Percentiles rank a stretch among this genome's conserved stretches.
Conservation (phyloP, 2,113 vertebrate species). For the Phodopus roborovskii region DNA sequence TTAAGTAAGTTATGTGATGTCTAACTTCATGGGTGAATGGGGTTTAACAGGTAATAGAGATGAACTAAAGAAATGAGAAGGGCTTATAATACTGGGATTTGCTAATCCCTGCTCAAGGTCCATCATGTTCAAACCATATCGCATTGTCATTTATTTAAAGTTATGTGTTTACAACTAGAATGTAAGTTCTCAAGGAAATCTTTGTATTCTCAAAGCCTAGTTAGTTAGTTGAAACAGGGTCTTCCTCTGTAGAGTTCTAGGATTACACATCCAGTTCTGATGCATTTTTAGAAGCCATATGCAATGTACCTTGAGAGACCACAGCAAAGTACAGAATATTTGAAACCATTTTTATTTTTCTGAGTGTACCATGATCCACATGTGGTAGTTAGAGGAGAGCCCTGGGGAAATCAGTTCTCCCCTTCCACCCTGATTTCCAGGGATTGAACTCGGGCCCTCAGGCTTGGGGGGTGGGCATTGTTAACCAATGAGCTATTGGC, state of each 20-base stretch:
- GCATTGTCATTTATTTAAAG: background rate
- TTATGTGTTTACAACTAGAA: background rate
- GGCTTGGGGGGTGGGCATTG: background rate
- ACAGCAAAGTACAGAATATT: background rate
- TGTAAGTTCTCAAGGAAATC: background rate
- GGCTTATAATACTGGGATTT: background rate
- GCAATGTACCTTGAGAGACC: background rate
- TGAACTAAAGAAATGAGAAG: background rate
- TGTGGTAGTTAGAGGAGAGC: background rate
- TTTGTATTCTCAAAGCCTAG: background rate
- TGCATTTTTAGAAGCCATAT: background rate
- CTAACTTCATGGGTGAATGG: background rate
- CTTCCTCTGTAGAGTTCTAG: background rate
- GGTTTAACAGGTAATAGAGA: background rate
- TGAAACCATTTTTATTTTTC: background rate
- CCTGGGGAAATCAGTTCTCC: background rate
- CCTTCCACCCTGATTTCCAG: background rate
- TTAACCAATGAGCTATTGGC: background rate
- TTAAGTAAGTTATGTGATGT: background rate
- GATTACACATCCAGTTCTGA: background rate
- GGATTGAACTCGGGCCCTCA: background rate
- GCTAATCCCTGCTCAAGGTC: background rate
- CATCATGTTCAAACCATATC: background rate
- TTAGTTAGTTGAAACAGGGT: background rate
- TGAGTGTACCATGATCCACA: background rate